Percentiles rank a stretch among this genome's conserved stretches.
Conservation (phyloP, 2,888 invertebrate genomes). For the Eumacrocentrus americanus region DNA sequence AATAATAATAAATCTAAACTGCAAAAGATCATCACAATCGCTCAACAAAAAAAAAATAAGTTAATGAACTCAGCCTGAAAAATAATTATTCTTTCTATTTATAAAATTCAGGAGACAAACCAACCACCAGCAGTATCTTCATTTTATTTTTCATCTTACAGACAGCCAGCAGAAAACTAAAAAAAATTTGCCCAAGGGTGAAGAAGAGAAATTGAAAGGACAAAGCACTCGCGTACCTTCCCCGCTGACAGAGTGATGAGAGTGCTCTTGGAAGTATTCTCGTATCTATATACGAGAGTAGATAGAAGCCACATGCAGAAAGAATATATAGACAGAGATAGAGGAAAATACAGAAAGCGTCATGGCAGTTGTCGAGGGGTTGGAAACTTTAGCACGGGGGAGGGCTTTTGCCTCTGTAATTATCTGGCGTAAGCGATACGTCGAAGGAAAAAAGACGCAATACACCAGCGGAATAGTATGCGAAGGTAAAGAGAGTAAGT, state of each 20-base stretch:
- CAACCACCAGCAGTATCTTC: too few relatives aligned
- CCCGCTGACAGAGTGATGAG: conserved; percentile 6
- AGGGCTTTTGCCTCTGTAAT: conserved; percentile 40
- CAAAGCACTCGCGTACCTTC: too few relatives aligned
- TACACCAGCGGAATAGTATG: too few relatives aligned
- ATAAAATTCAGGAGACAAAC: background rate
- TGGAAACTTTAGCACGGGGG: conserved; percentile 17
- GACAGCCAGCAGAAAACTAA: too few relatives aligned
- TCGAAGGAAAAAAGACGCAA: conserved; percentile 24
- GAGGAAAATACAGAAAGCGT: conserved; percentile 13
- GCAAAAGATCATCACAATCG: background rate
- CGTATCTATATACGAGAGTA: conserved; percentile 7
- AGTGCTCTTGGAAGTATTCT: conserved; percentile 1
- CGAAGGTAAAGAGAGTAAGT: too few relatives aligned
- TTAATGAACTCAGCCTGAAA: too few relatives aligned
- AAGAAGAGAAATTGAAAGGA: too few relatives aligned
- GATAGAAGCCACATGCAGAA: background rate
- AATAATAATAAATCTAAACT: background rate
- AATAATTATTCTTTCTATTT: too few relatives aligned
- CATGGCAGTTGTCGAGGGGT: conserved; percentile 20
- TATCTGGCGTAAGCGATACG: conserved; percentile 33
- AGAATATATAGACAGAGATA: background rate
- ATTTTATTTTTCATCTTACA: too few relatives aligned
- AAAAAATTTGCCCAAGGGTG: too few relatives aligned
- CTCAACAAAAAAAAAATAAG: conserved; percentile 1